Conservation (phyloP, 2,113 vertebrate species). For the Corythornis vintsioides region DNA sequence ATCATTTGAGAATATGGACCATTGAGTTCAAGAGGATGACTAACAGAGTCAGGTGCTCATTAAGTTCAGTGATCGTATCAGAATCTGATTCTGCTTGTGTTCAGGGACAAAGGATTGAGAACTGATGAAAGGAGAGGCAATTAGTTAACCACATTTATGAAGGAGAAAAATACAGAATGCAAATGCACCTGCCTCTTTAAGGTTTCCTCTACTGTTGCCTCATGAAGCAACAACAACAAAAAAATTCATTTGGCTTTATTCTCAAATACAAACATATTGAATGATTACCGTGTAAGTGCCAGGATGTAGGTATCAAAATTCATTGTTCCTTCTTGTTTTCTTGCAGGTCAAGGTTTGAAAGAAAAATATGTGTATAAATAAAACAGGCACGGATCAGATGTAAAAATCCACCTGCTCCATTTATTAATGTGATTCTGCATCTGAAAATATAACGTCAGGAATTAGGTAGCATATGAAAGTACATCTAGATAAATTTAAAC, state of each 20-base stretch:
- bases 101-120: constrained; percentile 3
- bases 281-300: constrained; percentile 30
- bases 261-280: constrained; percentile 43
- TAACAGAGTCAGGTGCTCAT: constrained; percentile 38
- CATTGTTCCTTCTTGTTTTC: constrained; percentile 53
- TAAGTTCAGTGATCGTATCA: background rate
- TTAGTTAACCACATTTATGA: background rate
- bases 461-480: background rate
- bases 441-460: constrained; percentile 28
- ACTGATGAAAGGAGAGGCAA: constrained; percentile 22
- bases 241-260: constrained; percentile 43
- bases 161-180: constrained; percentile 3
- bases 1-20: background rate
- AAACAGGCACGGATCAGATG: constrained; percentile 41
- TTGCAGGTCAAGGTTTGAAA: constrained; percentile 61
- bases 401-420: constrained; percentile 43
- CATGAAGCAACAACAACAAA: background rate
- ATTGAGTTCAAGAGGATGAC: constrained; percentile 10
- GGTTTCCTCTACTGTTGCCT: background rate
- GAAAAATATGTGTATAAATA: constrained; percentile 22
- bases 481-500: constrained; percentile 8
- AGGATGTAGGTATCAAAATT: constrained; percentile 51
- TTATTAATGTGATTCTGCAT: constrained; percentile 18
- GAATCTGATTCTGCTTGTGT: constrained; percentile 23
- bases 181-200: background rate